Percentiles rank a stretch among this genome's conserved stretches.
Conservation (phyloP, 2,888 invertebrate genomes). For the Rhagium mordax region DNA sequence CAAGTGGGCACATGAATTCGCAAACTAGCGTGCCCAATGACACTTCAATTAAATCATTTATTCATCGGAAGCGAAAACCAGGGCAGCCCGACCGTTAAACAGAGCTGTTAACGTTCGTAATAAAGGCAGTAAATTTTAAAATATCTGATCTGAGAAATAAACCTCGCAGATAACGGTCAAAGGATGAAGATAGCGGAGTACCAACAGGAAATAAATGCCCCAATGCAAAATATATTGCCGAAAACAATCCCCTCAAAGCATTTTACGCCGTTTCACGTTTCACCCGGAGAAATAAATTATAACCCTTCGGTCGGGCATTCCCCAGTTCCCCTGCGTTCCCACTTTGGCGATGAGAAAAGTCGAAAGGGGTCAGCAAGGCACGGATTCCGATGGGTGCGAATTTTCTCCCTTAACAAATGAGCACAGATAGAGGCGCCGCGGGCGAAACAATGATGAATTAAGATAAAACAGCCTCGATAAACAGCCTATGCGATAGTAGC, state of each 20-base stretch:
- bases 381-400: conserved; percentile 22
- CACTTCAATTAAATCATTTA: too few species aligned
- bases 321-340: neutral
- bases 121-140: too few species aligned
- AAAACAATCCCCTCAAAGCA: conserved; percentile 24
- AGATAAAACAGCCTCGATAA: conserved; percentile 61
- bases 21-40: too few species aligned
- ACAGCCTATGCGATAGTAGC: conserved; percentile 51
- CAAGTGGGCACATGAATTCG: too few species aligned
- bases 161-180: neutral
- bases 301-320: conserved; percentile 40
- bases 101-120: neutral
- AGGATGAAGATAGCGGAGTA: neutral
- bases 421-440: conserved; percentile 55
- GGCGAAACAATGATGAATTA: conserved; percentile 62
- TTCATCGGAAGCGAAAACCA: too few species aligned
- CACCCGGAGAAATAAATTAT: conserved; percentile 34
- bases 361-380: conserved; percentile 31
- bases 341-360: conserved; percentile 40
- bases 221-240: conserved; percentile 16
- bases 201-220: conserved; percentile 11
- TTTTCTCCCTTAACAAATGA: conserved; percentile 55
- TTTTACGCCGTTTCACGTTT: conserved; percentile 12
- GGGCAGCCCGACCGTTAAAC: too few species aligned
- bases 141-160: too few species aligned